Percentiles rank a stretch among this genome's conserved stretches.
phyloP scores from a whole-genome alignment of 2,113 vertebrate species.

The Vidua chalybeata region DNA sequence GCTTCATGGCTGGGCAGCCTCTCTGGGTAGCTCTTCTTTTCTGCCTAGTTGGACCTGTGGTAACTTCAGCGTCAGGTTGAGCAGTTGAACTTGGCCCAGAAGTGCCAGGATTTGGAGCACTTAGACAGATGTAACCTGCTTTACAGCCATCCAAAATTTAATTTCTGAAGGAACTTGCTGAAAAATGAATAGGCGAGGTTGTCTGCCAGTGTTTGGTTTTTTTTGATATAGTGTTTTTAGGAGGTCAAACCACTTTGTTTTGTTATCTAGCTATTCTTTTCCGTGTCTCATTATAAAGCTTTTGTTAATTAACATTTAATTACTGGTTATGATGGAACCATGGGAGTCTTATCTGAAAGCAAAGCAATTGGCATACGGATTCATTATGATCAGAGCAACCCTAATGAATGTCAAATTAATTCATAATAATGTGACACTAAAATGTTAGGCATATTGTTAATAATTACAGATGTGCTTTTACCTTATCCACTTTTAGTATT shows the following conservation, averaged over 20 bases:
- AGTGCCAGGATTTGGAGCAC: not conserved
- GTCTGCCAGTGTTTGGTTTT: not conserved
- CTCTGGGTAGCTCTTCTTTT: not conserved
- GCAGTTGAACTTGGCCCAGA: not conserved
- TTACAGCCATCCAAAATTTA: not conserved
- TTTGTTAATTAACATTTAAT: constrained; percentile 54
- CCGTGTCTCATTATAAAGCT: not conserved
- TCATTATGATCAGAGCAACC: constrained; percentile 38
- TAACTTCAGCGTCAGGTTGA: not conserved
- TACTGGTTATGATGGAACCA: constrained; percentile 9
- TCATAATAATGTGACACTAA: constrained; percentile 43
- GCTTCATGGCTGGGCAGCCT: not conserved
- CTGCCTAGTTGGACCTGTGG: not conserved
- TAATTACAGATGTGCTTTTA: constrained; percentile 23
- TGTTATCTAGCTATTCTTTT: not conserved
- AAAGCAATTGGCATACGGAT: constrained; percentile 1
- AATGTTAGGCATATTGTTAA: constrained; percentile 27
- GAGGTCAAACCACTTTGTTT: not conserved
- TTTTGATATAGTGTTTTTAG: not conserved
- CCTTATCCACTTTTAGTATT: not conserved
- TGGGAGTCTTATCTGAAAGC: constrained; percentile 38
- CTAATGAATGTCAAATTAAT: constrained; percentile 60
- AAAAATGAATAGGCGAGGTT: not conserved
- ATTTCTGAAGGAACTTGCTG: not conserved
- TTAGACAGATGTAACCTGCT: not conserved